Conservation (phyloP, 2,113 vertebrate species). For the Octodon degus region DNA sequence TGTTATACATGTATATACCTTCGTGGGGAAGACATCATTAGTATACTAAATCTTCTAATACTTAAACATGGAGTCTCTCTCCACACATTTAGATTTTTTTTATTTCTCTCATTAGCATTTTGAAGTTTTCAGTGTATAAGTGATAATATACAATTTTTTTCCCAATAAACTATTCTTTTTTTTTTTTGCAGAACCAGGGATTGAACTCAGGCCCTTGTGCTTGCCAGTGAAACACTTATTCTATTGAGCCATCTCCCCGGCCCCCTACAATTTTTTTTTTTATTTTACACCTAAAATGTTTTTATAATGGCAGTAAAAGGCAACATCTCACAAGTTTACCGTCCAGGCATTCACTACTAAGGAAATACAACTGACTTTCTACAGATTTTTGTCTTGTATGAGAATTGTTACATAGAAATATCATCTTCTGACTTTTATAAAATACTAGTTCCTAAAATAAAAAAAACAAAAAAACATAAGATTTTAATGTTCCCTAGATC, state of each 20-base stretch:
- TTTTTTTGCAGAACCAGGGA: too few species aligned
- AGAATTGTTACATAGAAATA: background rate
- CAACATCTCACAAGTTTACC: background rate
- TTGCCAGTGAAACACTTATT: too few species aligned
- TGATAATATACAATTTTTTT: background rate
- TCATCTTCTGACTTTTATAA: conserved; percentile 30
- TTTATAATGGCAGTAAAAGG: background rate
- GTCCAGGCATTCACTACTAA: background rate
- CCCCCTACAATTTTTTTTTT: too few species aligned
- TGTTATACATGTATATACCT: background rate
- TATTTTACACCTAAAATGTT: background rate
- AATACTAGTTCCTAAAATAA: background rate
- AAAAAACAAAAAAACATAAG: too few species aligned
- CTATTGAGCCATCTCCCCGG: too few species aligned
- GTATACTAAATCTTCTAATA: background rate
- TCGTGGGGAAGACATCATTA: conserved; percentile 2
- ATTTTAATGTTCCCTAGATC: background rate
- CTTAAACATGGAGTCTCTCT: background rate
- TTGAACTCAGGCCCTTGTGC: too few species aligned
- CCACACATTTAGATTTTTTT: background rate
- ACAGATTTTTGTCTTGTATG: background rate
- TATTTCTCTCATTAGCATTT: conserved; percentile 42
- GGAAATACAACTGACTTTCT: background rate
- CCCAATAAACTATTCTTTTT: too few species aligned
- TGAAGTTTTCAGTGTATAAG: background rate